phyloP scores from a whole-genome alignment of 2,888 invertebrate species.

The Cryptophagus acutangulus region DNA sequence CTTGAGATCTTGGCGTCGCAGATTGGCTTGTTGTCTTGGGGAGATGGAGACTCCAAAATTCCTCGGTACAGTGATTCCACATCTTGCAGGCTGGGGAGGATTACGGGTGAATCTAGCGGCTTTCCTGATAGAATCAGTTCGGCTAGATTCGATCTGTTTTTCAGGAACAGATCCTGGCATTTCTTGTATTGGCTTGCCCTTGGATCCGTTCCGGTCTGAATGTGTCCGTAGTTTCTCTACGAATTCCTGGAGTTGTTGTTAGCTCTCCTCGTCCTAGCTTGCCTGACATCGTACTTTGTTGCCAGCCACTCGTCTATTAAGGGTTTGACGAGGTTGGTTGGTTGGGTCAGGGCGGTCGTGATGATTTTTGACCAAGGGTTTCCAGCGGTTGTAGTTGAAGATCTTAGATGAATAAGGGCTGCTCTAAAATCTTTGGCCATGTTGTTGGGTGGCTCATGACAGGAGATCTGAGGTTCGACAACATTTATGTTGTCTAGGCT shows the following conservation, averaged over 20 bases:
- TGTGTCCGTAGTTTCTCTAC: slow-evolving; percentile 7
- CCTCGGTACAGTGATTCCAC: neutral
- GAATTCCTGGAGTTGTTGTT: no score
- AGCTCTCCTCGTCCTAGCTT: neutral
- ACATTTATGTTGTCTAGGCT: no score
- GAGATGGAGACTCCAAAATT: neutral
- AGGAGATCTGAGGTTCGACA: no score
- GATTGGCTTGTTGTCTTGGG: neutral
- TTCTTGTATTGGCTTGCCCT: slow-evolving; percentile 3
- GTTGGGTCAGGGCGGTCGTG: no score
- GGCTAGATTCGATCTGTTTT: neutral
- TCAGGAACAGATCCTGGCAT: slow-evolving; percentile 5
- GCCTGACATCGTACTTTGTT: neutral
- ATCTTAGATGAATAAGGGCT: no score
- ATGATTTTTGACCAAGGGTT: no score
- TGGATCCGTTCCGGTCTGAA: neutral
- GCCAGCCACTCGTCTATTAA: neutral
- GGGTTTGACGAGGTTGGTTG: no score
- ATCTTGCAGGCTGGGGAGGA: neutral
- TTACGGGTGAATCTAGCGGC: neutral
- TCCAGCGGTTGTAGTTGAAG: no score
- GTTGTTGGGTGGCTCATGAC: no score
- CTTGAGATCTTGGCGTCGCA: neutral
- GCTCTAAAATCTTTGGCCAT: no score
- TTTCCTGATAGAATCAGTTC: slow-evolving; percentile 1